A percentile compares a stretch with the other conserved stretches of the same genome.
These are phyloP conservation scores for Hanleya hanleyi DNA, from an alignment of 2,888 invertebrate species.

Conservation along the genomic window DNA sequence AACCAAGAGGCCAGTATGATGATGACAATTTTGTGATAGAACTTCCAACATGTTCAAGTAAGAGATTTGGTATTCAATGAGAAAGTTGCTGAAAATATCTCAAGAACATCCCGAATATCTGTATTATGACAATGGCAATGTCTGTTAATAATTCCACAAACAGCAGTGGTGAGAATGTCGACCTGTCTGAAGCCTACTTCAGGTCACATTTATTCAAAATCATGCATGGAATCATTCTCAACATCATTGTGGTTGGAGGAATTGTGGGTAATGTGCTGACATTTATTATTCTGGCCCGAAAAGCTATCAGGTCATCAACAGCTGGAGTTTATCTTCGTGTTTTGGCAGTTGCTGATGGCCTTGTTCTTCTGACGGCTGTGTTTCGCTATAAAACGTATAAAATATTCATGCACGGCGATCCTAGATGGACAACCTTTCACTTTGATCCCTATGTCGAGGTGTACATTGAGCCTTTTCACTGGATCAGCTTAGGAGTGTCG, in stretches of 20 bases:
- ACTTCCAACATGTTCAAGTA: too few relatives aligned
- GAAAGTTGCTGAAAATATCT: too few relatives aligned
- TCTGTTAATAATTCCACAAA: too few relatives aligned
- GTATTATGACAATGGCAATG: too few relatives aligned
- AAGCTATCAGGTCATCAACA: slow-evolving; percentile 43
- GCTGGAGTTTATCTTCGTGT: slow-evolving; percentile 49
- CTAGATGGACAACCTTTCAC: slow-evolving; percentile 12
- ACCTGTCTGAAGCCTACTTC: background rate
- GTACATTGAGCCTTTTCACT: slow-evolving; percentile 48
- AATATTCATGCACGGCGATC: slow-evolving; percentile 32
- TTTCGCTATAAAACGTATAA: slow-evolving; percentile 50
- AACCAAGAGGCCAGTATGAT: too few relatives aligned
- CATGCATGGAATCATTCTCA: slow-evolving; percentile 41
- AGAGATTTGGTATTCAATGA: too few relatives aligned
- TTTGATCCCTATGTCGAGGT: slow-evolving; percentile 46
- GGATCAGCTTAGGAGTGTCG: slow-evolving; percentile 45
- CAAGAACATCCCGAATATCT: too few relatives aligned
- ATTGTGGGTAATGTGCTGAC: slow-evolving; percentile 48
- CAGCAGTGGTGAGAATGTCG: too few relatives aligned
- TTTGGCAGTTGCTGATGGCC: slow-evolving; percentile 47
- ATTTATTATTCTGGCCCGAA: slow-evolving; percentile 45
- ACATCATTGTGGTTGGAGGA: slow-evolving; percentile 44
- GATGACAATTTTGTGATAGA: too few relatives aligned
- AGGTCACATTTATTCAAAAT: background rate
- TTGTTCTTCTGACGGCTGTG: slow-evolving; percentile 52